A percentile compares a stretch with the other conserved stretches of the same genome.
Conservation (phyloP, 1,140 invertebrate species). For the Aphis craccivora region DNA sequence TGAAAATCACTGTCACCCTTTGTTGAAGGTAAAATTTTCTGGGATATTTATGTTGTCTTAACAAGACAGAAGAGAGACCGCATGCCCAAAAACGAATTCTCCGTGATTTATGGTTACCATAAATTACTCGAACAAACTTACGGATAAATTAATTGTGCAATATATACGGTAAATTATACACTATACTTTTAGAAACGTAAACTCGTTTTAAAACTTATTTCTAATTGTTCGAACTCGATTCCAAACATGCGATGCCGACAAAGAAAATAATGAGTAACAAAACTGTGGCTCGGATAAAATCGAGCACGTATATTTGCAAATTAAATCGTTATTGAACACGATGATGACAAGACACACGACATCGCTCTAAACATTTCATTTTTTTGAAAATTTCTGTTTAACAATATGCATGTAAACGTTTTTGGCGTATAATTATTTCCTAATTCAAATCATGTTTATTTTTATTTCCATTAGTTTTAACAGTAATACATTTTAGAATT, state of each 20-base stretch:
- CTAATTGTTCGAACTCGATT: not conserved
- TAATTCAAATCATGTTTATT: too few relatives aligned
- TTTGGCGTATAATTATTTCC: not conserved
- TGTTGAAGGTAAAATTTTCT: slow-evolving; percentile 4
- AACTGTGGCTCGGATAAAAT: not conserved
- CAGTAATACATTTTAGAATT: too few relatives aligned
- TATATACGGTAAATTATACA: not conserved
- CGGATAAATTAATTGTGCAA: slow-evolving; percentile 29
- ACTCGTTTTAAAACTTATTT: not conserved
- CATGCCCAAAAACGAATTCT: slow-evolving; percentile 46
- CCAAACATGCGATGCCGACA: not conserved
- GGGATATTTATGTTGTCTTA: slow-evolving; percentile 49
- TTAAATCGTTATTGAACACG: not conserved
- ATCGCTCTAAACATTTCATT: not conserved
- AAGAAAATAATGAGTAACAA: not conserved
- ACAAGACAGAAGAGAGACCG: slow-evolving; percentile 15
- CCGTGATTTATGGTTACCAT: slow-evolving; percentile 26
- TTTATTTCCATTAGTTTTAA: too few relatives aligned
- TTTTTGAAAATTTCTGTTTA: not conserved
- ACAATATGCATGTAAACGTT: not conserved
- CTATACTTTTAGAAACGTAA: not conserved
- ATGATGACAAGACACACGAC: not conserved
- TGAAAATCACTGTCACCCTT: not conserved
- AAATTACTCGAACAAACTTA: slow-evolving; percentile 36
- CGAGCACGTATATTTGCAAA: not conserved